phyloP scores from a whole-genome alignment of 2,888 invertebrate species.

The Acanthoscelides obtectus region DNA sequence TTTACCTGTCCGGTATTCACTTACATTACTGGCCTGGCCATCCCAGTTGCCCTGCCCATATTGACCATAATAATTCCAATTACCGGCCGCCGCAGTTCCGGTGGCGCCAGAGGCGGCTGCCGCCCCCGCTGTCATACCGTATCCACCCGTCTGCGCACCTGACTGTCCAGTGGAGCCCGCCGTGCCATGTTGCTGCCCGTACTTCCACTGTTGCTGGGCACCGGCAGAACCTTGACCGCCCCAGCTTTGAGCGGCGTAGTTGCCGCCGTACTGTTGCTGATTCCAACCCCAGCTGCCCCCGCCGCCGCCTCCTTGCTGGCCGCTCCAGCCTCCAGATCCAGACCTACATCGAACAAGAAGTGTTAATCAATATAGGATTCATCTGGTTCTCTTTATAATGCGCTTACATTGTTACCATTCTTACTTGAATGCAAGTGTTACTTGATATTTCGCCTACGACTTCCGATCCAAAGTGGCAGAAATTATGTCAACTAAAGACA shows the following conservation, averaged over 20 bases:
- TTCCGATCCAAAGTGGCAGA: too few species aligned
- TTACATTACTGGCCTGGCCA: background rate
- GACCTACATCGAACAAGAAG: background rate
- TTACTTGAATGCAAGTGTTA: too few species aligned
- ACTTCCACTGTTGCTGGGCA: background rate
- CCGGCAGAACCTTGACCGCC: background rate
- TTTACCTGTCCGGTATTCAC: background rate
- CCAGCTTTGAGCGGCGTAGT: background rate
- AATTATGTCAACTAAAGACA: too few species aligned
- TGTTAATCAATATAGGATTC: too few species aligned
- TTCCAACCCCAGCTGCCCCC: background rate
- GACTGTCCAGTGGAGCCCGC: background rate
- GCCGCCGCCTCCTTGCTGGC: background rate
- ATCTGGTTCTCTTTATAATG: too few species aligned
- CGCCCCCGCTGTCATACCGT: background rate
- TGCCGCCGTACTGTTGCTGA: background rate
- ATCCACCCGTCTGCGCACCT: background rate
- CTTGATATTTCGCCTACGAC: too few species aligned
- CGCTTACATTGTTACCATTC: too few species aligned
- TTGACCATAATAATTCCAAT: conserved; percentile 2
- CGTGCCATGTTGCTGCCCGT: background rate
- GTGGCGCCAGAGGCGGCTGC: background rate
- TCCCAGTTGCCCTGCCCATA: conserved; percentile 1
- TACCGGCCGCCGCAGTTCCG: background rate
- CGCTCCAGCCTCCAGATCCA: background rate